Evolutionary conservation across 2,113 vertebrate species (phyloP), one percentile per base, ranked within the genome.

Genomic region (Scolopax mira): DNA sequence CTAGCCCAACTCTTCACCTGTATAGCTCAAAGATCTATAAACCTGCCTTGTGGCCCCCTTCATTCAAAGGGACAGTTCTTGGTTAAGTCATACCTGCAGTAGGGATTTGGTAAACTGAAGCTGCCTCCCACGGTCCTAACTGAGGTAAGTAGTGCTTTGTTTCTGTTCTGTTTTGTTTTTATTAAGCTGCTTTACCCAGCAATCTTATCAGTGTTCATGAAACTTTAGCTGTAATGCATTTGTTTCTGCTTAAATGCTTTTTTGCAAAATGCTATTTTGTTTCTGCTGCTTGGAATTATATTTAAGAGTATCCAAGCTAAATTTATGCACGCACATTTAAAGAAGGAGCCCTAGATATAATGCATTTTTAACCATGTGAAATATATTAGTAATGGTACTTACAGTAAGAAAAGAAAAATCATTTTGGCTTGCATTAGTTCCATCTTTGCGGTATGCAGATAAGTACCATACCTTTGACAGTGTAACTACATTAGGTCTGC

Each of bases 301-400:
- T 90, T 94, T 75, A 95, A 65, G 65, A 80, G 89, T 82, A 78
- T 83, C 90, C 85, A 83, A 82, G 28, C 75, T 84, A 88, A 96
- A 95, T 92, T 94, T 91, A 94, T 94, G 81, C 94, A 94, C 0
- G 27, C 64, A 11, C 25, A 33, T 93, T 96, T 93, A 95, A 94
- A 92, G 81, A 96, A 84, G 88, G 78, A 95, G 80, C 55, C 39
- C 58, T 72, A 85, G 86, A 84, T 90, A 93, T 79, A 90, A 93
- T 81, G 72, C 65, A 62, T 92, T 94, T 96, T 94, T 93, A 86
- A 94, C 71, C 85, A 89, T 83, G 84, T 94, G 91, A 96, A 96
- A 88, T 94, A 95, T 94, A 88, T 89, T 96, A 97, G 88, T 87
- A 65, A 97, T 92, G 86, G 83, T 92, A 84, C 51, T 96, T 93